A percentile compares a stretch with the other conserved stretches of the same genome.
Conservation (phyloP, 2,888 invertebrate species). For the Lycaena phlaeas region DNA sequence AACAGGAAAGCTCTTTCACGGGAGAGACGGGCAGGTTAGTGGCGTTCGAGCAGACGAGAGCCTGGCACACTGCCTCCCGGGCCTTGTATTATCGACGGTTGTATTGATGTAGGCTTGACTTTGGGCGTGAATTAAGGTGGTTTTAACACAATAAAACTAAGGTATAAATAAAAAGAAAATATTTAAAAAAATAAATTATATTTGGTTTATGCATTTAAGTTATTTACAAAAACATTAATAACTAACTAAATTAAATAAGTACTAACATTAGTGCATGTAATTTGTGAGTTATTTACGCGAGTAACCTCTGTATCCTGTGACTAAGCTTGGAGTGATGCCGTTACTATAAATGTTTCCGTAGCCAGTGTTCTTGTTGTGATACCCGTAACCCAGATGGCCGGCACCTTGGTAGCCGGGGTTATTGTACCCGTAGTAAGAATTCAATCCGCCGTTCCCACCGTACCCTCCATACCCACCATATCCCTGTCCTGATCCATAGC, state of each 20-base stretch:
- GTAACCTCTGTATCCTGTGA: slow-evolving; percentile 67
- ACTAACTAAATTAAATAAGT: no score
- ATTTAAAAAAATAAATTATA: not conserved
- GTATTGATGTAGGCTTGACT: no score
- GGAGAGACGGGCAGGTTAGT: no score
- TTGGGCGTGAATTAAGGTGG: no score
- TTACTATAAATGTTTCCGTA: slow-evolving; percentile 52
- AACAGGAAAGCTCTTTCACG: no score
- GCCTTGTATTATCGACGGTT: no score
- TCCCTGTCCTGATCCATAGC: slow-evolving; percentile 13
- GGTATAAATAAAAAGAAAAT: not conserved
- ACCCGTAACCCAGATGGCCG: slow-evolving; percentile 74
- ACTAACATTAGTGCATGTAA: not conserved
- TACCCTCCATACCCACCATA: slow-evolving; percentile 55
- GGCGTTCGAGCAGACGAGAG: no score
- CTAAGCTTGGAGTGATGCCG: slow-evolving; percentile 58
- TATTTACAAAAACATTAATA: slow-evolving; percentile 23
- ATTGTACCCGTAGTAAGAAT: slow-evolving; percentile 73
- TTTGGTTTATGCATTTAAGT: slow-evolving; percentile 20
- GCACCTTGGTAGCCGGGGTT: slow-evolving; percentile 67
- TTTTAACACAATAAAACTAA: no score
- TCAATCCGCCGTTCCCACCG: slow-evolving; percentile 73
- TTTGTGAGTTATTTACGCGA: slow-evolving; percentile 23
- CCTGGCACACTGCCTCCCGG: no score
- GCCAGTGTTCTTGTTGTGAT: slow-evolving; percentile 52